Conservation (phyloP, 2,797 vertebrate genomes). For the Eulemur albifrons region DNA sequence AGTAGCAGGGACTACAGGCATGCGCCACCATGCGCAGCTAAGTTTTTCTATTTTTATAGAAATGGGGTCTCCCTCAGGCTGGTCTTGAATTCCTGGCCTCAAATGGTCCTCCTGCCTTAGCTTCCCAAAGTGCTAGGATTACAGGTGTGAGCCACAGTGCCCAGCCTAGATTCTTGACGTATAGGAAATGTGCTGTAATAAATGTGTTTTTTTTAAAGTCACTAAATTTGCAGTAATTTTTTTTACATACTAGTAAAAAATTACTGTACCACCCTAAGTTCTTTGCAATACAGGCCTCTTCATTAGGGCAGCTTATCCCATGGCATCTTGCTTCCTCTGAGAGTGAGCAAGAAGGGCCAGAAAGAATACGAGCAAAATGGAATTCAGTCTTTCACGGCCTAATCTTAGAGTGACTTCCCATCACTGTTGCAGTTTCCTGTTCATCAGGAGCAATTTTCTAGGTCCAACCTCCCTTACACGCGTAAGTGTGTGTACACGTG, state of each 20-base stretch:
- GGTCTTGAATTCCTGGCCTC: too few species aligned
- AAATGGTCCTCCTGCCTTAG: too few species aligned
- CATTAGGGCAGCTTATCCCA: neutral
- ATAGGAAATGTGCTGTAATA: neutral
- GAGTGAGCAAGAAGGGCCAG: neutral
- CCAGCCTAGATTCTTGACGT: neutral
- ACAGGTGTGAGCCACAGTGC: too few species aligned
- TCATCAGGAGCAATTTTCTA: neutral
- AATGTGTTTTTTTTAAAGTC: neutral
- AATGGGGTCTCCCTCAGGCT: too few species aligned
- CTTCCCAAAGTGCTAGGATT: too few species aligned
- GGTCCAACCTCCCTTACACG: neutral
- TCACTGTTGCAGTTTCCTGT: neutral
- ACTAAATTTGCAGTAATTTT: neutral
- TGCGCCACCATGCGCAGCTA: too few species aligned
- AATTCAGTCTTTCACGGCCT: neutral
- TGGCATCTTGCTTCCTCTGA: neutral
- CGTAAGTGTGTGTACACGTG: accelerated
- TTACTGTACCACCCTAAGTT: neutral
- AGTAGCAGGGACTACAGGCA: too few species aligned
- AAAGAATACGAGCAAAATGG: neutral
- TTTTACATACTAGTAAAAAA: neutral
- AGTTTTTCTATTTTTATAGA: too few species aligned
- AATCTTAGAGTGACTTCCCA: neutral
- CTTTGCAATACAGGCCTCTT: neutral